Evolutionary conservation across 2,888 invertebrate species (phyloP).

Genomic region (Monopis laevigella): DNA sequence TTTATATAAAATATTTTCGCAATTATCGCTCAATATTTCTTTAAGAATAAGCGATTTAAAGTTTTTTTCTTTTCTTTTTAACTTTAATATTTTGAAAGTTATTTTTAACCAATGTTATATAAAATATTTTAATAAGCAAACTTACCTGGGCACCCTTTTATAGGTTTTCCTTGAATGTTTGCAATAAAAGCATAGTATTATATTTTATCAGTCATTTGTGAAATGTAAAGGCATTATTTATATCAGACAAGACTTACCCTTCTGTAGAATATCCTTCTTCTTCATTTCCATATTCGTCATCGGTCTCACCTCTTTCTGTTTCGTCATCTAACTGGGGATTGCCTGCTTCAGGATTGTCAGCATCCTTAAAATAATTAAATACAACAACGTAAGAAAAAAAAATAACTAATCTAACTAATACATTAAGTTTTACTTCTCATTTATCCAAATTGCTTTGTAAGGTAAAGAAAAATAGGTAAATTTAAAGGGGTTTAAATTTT

Average conservation of each 20-base stretch:
- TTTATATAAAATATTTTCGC: too few relatives aligned
- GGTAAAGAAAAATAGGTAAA: too few relatives aligned
- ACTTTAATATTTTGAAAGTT: too few relatives aligned
- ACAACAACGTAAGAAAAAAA: too few relatives aligned
- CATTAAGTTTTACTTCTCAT: too few relatives aligned
- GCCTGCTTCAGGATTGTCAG: slow-evolving; percentile 47
- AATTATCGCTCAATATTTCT: too few relatives aligned
- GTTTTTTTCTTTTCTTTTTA: too few relatives aligned
- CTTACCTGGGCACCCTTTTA: slow-evolving; percentile 51
- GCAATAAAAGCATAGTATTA: slow-evolving; percentile 5
- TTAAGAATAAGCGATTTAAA: too few relatives aligned
- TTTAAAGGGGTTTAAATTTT: too few relatives aligned
- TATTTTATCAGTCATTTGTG: not conserved
- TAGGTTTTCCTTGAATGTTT: slow-evolving; percentile 32
- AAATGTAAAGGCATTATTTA: not conserved
- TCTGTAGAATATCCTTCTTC: slow-evolving; percentile 73
- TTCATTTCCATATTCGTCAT: slow-evolving; percentile 73
- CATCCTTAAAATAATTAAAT: slow-evolving; percentile 29
- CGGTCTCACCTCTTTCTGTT: slow-evolving; percentile 65
- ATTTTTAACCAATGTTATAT: not conserved
- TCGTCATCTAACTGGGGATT: slow-evolving; percentile 63
- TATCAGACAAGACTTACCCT: slow-evolving; percentile 67
- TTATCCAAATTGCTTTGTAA: too few relatives aligned
- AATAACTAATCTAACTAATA: too few relatives aligned
- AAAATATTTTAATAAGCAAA: not conserved